phyloP scores from a whole-genome alignment of 2,888 invertebrate species.

The Lymantria monacha region DNA sequence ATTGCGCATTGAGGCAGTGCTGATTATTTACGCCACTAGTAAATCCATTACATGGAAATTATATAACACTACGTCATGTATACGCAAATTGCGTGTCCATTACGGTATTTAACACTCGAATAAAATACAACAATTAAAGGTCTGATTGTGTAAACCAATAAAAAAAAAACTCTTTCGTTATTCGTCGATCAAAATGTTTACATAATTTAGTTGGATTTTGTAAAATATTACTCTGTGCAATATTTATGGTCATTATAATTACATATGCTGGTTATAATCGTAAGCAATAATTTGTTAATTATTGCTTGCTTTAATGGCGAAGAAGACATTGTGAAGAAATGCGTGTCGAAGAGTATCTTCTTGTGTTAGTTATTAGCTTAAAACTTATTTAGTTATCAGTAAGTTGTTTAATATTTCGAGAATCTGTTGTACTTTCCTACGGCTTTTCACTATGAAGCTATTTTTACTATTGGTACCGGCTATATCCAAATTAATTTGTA shows the following conservation, averaged over 20 bases:
- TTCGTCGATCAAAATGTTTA: neutral
- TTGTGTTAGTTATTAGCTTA: too few relatives aligned
- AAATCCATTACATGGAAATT: conserved; percentile 5
- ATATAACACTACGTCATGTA: conserved; percentile 14
- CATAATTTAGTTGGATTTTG: neutral
- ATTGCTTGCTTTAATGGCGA: too few relatives aligned
- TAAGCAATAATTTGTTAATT: too few relatives aligned
- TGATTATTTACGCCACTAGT: neutral
- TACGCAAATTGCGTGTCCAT: conserved; percentile 1
- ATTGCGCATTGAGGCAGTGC: too few relatives aligned
- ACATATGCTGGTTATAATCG: neutral
- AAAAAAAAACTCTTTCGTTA: conserved; percentile 1
- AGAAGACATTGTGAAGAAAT: too few relatives aligned
- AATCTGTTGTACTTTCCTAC: too few relatives aligned
- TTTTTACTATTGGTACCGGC: too few relatives aligned
- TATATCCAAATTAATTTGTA: too few relatives aligned
- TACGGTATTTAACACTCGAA: conserved; percentile 9
- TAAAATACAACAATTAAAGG: conserved; percentile 8
- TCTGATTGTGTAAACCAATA: conserved; percentile 10
- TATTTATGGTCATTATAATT: neutral
- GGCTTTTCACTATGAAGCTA: too few relatives aligned
- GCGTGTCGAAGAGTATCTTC: too few relatives aligned
- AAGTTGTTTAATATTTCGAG: too few relatives aligned
- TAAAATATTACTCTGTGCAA: neutral
- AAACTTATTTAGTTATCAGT: too few relatives aligned